These are phyloP conservation scores for Heliconius erato DNA, from an alignment of 2,888 invertebrate species.

Conservation along the genomic window DNA sequence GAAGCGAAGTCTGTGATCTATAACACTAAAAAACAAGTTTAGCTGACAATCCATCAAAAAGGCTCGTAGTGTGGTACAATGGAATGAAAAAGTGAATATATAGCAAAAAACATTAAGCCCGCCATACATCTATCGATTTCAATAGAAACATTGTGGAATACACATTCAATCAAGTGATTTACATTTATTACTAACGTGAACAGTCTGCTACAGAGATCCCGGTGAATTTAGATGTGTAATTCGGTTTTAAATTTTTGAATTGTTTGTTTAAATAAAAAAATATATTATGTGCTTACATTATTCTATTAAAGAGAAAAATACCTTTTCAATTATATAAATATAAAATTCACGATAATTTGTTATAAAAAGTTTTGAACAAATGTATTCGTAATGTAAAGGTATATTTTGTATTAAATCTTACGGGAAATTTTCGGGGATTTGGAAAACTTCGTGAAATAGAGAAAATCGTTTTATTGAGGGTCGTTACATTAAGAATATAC, in stretches of 20 bases:
- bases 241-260: background rate
- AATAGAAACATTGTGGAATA: constrained; percentile 69
- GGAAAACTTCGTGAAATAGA: too few relatives aligned
- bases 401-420: too few relatives aligned
- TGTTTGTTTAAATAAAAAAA: background rate
- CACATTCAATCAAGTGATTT: constrained; percentile 76
- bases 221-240: too few relatives aligned
- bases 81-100: constrained; percentile 24
- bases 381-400: too few relatives aligned
- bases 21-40: constrained; percentile 7
- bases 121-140: constrained; percentile 74
- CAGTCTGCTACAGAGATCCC: background rate
- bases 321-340: too few relatives aligned
- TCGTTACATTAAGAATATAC: too few relatives aligned
- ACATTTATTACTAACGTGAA: constrained; percentile 69
- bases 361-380: too few relatives aligned
- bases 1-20: background rate
- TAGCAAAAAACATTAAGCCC: constrained; percentile 64
- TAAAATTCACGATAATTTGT: too few relatives aligned
- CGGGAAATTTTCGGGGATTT: too few relatives aligned
- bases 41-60: constrained; percentile 28
- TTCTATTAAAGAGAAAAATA: background rate
- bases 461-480: too few relatives aligned
- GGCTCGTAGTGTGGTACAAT: constrained; percentile 7
- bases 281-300: background rate